Conservation (phyloP, 64 coral and sea anemone genomes). For the Porites australiensis region DNA sequence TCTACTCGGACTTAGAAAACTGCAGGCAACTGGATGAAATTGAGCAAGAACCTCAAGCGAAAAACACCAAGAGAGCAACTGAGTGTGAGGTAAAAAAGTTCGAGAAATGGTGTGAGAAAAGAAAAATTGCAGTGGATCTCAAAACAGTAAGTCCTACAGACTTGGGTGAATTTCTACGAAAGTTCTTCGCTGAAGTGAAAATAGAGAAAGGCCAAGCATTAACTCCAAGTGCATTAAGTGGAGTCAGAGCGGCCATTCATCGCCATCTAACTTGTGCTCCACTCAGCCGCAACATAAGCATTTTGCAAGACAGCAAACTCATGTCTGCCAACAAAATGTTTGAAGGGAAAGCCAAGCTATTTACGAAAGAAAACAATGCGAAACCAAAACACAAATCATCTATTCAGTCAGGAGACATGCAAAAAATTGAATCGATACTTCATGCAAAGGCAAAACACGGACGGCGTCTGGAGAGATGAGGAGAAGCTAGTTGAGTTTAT, state of each 20-base stretch:
- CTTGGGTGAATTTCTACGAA: no score
- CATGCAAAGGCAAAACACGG: not conserved
- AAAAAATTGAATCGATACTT: conserved; percentile 39
- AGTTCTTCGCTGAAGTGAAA: not conserved
- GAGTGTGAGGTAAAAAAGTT: not conserved
- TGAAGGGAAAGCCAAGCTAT: conserved; percentile 4
- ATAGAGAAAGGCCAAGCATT: not conserved
- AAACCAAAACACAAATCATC: conserved; percentile 7
- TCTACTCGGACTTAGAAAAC: no score
- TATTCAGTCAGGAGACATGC: conserved; percentile 11
- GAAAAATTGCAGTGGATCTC: not conserved
- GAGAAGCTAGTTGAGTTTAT: not conserved
- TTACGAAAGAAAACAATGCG: conserved; percentile 6
- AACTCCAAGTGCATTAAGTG: conserved; percentile 12
- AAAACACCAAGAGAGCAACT: not conserved
- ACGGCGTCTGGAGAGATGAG: not conserved
- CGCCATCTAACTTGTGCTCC: conserved; percentile 35
- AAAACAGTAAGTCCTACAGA: not conserved
- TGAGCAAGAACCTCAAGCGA: not conserved
- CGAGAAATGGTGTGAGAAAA: not conserved
- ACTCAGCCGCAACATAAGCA: conserved; percentile 27
- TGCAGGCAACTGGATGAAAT: not conserved
- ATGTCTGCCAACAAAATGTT: conserved; percentile 6
- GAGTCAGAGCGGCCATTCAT: not conserved
- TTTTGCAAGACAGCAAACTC: conserved; percentile 58